These are phyloP conservation scores for Heliconius nattereri DNA, from an alignment of 1,140 invertebrate species.

Conservation along the genomic window DNA sequence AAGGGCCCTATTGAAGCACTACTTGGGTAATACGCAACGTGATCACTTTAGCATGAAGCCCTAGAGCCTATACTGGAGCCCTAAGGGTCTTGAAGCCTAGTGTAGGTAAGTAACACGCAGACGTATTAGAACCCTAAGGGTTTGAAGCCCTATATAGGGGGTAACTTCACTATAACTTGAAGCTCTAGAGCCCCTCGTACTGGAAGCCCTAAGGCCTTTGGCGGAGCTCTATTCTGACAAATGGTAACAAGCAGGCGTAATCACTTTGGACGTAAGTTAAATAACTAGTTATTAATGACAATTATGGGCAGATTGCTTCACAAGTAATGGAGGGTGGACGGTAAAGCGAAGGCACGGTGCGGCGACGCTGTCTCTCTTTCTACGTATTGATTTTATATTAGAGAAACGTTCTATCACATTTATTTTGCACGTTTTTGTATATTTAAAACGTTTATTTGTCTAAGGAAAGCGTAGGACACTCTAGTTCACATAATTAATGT, in stretches of 20 bases:
- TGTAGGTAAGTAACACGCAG: too few species aligned
- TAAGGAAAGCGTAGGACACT: constrained; percentile 49
- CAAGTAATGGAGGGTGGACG: constrained; percentile 1
- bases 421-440: constrained; percentile 41
- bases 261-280: background rate
- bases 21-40: background rate
- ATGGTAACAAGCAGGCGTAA: background rate
- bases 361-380: background rate
- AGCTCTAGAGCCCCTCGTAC: too few species aligned
- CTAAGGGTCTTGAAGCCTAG: too few species aligned
- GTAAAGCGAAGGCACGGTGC: constrained; percentile 37
- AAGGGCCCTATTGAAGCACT: constrained; percentile 43
- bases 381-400: constrained; percentile 75
- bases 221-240: too few species aligned
- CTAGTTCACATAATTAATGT: constrained; percentile 76
- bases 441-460: constrained; percentile 23
- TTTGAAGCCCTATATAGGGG: too few species aligned
- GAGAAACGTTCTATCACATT: constrained; percentile 43
- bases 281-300: constrained; percentile 4
- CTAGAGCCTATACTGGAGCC: constrained; percentile 37
- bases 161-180: too few species aligned
- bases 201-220: too few species aligned
- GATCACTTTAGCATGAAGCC: constrained; percentile 17
- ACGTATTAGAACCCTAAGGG: too few species aligned
- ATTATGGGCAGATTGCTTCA: constrained; percentile 2